Evolutionary conservation across 2,888 invertebrate genomes (phyloP), one percentile per base, ranked within the genome.

Genomic region (Eilema sororculum): DNA sequence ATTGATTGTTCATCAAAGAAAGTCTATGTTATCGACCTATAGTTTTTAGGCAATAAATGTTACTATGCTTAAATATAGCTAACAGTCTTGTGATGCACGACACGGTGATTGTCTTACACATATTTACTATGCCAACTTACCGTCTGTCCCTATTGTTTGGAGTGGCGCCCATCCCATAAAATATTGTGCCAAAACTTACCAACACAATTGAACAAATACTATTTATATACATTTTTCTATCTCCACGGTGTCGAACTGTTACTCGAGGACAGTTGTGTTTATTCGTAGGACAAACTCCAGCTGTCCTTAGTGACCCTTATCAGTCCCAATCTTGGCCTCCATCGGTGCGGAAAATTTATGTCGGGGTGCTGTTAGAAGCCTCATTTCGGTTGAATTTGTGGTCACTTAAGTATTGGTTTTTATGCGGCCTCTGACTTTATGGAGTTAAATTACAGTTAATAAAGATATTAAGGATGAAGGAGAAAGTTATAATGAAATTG

Each of bases 281-380:
- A 28, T 58, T 30, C n/a, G 12, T 41, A 70, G 74, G 61, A 61
- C 77, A 57, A 68, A 52, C 28, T 46, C 79, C 81, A 79, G 79
- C 76, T 82, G 80, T 73, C 60, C 64, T 67, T 62, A 3, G 25
- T 79, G 74, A 80, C 74, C 78, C 74, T 79, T 80, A 74, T 76
- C 76, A 37, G 63, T 25, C 58, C 41, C 46, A 46, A 65, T 77
- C 67, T 75, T 74, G 65, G 65, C 77, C 75, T 73, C 73, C 67
- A 62, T 25, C 64, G 62, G 57, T 9, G 64, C 64, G 71, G 69
- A 72, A 76, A 73, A 69, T 68, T 78, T 74, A 78, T 81, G 69
- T 60, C 74, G 77, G 72, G 22, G 10, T 33, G 62, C 64, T 65
- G 70, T 71, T 72, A 41, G 65, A 67, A 73, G 64, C 64, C 59